A percentile compares a stretch with the other conserved stretches of the same genome.
Conservation (phyloP, 2,888 invertebrate genomes). For the Xestia sexstrigata region DNA sequence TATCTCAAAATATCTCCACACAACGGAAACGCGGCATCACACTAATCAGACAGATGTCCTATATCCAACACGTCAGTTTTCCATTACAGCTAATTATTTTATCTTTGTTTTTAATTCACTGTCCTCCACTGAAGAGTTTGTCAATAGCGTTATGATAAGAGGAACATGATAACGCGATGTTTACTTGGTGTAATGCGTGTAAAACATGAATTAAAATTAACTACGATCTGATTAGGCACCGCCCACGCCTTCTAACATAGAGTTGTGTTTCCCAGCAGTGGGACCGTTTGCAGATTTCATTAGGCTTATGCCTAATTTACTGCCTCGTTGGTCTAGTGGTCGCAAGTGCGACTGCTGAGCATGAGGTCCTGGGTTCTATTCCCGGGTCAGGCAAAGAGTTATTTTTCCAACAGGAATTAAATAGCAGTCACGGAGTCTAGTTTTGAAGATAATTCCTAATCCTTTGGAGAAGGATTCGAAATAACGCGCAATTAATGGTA, state of each 20-base stretch:
- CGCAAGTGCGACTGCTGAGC: too few species aligned
- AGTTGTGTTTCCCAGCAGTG: background rate
- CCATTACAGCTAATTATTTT: constrained; percentile 54
- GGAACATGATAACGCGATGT: background rate
- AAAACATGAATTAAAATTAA: constrained; percentile 7
- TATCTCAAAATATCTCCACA: background rate
- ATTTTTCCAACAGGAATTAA: too few species aligned
- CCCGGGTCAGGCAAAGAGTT: too few species aligned
- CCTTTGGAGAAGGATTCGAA: too few species aligned
- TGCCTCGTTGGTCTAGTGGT: too few species aligned
- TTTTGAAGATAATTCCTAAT: too few species aligned
- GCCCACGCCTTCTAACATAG: background rate
- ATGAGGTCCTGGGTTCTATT: too few species aligned
- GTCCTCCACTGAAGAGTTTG: constrained; percentile 14
- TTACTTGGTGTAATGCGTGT: constrained; percentile 17
- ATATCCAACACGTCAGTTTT: constrained; percentile 39
- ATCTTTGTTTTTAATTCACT: constrained; percentile 56
- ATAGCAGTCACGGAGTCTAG: too few species aligned
- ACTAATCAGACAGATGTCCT: constrained; percentile 21
- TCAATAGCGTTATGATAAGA: constrained; percentile 26
- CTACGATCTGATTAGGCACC: background rate
- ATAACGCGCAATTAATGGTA: too few species aligned
- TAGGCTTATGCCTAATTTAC: background rate
- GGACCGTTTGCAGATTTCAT: background rate
- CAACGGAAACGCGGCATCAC: constrained; percentile 39